Evolutionary conservation across 2,113 vertebrate genomes (phyloP).

Genomic region (Trachemys scripta): DNA sequence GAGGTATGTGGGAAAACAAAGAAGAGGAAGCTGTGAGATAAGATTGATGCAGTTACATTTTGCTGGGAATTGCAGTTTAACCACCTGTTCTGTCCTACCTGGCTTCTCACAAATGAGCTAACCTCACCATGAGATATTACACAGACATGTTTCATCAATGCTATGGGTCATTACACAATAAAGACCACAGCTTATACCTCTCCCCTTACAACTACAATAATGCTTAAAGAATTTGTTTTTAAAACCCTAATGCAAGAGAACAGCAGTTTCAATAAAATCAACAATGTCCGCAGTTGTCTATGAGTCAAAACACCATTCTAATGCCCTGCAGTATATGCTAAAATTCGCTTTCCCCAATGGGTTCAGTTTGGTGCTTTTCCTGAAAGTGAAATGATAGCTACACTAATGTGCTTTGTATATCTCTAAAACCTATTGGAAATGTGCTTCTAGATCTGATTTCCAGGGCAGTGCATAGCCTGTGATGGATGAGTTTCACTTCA

Average conservation of each 20-base stretch:
- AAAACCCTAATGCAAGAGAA: slow-evolving; percentile 35
- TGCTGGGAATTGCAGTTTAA: slow-evolving; percentile 8
- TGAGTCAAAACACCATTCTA: neutral
- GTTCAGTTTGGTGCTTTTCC: slow-evolving; percentile 13
- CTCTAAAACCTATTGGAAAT: slow-evolving; percentile 57
- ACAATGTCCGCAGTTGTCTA: neutral
- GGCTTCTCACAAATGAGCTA: neutral
- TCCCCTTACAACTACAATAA: slow-evolving; percentile 21
- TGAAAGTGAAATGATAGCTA: slow-evolving; percentile 24
- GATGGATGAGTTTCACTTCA: neutral
- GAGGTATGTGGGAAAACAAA: neutral
- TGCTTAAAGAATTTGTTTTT: slow-evolving; percentile 33
- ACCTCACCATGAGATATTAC: neutral
- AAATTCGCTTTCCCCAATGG: neutral
- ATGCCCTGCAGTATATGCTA: neutral
- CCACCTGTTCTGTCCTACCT: neutral
- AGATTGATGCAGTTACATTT: neutral
- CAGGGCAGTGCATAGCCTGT: neutral
- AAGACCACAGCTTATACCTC: slow-evolving; percentile 22
- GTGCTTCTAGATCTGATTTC: slow-evolving; percentile 69
- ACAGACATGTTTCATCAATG: slow-evolving; percentile 31
- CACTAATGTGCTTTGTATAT: slow-evolving; percentile 67
- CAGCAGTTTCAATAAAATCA: slow-evolving; percentile 18
- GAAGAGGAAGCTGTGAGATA: neutral
- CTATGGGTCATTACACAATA: slow-evolving; percentile 9